Conservation (phyloP, 2,797 vertebrate species). For the Melanotaenia trifasciata region DNA sequence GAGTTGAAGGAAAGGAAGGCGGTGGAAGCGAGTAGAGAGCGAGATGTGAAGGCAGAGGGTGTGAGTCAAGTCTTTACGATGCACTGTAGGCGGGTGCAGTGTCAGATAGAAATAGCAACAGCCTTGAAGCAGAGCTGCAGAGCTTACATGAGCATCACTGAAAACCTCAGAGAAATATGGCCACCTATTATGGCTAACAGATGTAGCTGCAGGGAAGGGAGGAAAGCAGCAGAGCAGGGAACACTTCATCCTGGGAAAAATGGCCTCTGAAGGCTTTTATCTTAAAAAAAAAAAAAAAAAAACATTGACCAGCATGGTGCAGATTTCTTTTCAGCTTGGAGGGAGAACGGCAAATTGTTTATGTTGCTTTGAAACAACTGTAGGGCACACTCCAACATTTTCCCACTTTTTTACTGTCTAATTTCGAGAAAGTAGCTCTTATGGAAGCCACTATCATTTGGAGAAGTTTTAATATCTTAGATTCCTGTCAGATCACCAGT, state of each 20-base stretch:
- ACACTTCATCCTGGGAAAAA: conserved; percentile 46
- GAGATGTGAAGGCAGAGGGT: conserved; percentile 36
- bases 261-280: conserved; percentile 30
- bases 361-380: conserved; percentile 25
- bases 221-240: conserved; percentile 19
- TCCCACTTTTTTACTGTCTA: conserved; percentile 1
- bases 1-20: conserved; percentile 18
- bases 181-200: conserved; percentile 46
- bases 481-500: background rate
- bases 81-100: conserved; percentile 32
- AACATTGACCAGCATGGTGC: conserved; percentile 36
- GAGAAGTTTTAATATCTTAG: background rate
- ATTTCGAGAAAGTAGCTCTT: background rate
- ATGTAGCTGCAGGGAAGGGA: conserved; percentile 34
- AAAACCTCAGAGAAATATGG: conserved; percentile 58
- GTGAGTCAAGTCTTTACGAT: conserved; percentile 45
- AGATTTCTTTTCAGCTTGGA: conserved; percentile 44
- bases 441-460: no score
- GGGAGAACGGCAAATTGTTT: conserved; percentile 13
- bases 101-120: conserved; percentile 49
- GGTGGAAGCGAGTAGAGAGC: background rate
- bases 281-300: conserved; percentile 38
- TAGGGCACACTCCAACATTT: conserved; percentile 11
- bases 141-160: conserved; percentile 36
- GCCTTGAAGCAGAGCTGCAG: conserved; percentile 44